Evolutionary conservation across 1,140 invertebrate genomes (phyloP).

Genomic region (Caenorhabditis latens): DNA sequence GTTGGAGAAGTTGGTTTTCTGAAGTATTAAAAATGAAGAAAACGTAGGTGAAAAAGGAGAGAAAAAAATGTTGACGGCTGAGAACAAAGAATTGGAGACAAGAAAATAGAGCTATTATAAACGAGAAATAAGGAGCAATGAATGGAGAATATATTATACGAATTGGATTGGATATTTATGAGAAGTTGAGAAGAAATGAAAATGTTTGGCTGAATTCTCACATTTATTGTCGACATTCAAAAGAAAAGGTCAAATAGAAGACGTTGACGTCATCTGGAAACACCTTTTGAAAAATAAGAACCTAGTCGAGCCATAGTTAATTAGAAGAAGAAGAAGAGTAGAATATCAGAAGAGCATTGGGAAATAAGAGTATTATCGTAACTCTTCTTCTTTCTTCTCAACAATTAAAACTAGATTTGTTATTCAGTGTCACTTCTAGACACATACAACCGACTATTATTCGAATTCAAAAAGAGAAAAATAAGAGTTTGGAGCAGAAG

Average conservation of each 20-base stretch:
- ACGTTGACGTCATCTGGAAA: too few species aligned
- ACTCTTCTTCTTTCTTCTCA: neutral
- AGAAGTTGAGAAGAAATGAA: neutral
- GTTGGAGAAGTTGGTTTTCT: neutral
- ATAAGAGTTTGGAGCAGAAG: conserved; percentile 5
- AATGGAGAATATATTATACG: neutral
- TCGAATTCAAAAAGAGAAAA: neutral
- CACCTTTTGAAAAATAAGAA: neutral
- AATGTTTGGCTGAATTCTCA: neutral
- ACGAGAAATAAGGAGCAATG: conserved; percentile 2
- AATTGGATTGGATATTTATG: neutral
- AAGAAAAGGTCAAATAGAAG: neutral
- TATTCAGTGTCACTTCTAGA: neutral
- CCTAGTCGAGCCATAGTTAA: neutral
- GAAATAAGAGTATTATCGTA: neutral
- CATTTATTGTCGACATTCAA: neutral
- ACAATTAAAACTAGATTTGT: conserved; percentile 29
- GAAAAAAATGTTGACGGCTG: neutral
- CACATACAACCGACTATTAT: conserved; percentile 26
- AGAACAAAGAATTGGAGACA: neutral
- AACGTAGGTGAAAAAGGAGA: neutral
- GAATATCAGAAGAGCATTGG: neutral
- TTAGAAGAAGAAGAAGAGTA: neutral
- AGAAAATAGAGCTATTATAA: conserved; percentile 10
- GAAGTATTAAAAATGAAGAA: neutral